These are phyloP conservation scores for Athene noctua DNA, from an alignment of 2,113 vertebrate genomes.

Conservation along the genomic window DNA sequence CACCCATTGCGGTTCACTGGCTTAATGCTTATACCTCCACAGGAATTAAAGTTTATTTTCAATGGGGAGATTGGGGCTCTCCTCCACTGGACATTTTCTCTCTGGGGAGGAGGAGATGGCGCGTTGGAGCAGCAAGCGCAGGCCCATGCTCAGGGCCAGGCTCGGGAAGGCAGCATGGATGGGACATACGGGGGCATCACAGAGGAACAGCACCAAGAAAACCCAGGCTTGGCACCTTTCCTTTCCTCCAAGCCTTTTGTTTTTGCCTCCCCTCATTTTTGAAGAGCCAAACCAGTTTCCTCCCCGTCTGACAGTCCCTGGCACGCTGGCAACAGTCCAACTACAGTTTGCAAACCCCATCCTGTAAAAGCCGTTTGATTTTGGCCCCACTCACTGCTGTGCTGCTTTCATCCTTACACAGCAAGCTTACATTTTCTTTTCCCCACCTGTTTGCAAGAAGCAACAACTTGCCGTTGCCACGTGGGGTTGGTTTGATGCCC, in stretches of 20 bases:
- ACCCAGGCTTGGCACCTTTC: neutral
- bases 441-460: neutral
- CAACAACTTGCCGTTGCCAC: fast-evolving
- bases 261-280: neutral
- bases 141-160: neutral
- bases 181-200: neutral
- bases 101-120: too few species aligned
- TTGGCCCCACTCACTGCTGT: neutral
- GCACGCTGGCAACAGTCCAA: neutral
- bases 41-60: neutral
- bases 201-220: neutral
- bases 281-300: neutral
- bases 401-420: neutral
- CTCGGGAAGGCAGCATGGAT: neutral
- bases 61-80: neutral
- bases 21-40: fast-evolving
- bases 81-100: too few species aligned
- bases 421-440: too few species aligned
- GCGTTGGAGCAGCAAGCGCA: too few species aligned
- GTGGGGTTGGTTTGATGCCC: neutral
- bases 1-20: fast-evolving
- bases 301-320: too few species aligned
- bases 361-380: fast-evolving
- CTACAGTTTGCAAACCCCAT: neutral
- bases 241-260: neutral